Conservation (phyloP, 1,140 invertebrate species). For the Rhagoletis zephyria region DNA sequence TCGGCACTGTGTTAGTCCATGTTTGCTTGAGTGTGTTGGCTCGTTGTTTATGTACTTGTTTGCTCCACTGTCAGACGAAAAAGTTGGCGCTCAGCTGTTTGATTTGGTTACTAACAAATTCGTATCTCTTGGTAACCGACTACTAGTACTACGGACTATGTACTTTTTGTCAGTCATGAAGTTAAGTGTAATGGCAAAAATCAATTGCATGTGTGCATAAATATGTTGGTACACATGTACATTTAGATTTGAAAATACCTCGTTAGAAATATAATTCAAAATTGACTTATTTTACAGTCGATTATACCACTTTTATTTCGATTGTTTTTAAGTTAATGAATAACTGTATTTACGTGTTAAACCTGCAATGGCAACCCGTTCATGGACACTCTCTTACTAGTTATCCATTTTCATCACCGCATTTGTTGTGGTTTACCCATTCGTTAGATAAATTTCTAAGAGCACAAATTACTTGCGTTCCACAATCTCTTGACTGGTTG, state of each 20-base stretch:
- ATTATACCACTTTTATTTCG: too few relatives aligned
- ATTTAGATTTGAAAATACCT: too few relatives aligned
- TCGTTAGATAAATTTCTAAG: slow-evolving; percentile 34
- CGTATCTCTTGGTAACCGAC: slow-evolving; percentile 17
- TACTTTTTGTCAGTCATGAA: background rate
- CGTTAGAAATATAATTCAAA: too few relatives aligned
- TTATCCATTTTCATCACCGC: slow-evolving; percentile 7
- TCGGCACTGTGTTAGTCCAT: background rate
- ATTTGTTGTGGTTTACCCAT: slow-evolving; percentile 45
- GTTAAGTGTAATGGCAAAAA: background rate
- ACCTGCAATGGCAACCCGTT: slow-evolving; percentile 11
- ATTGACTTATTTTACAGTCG: background rate
- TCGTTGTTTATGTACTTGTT: background rate
- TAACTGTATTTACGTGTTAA: background rate
- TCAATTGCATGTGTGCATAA: too few relatives aligned
- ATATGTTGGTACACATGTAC: too few relatives aligned
- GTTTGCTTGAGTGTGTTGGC: background rate
- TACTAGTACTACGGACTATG: background rate
- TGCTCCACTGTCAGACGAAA: background rate
- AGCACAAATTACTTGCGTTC: slow-evolving; percentile 12
- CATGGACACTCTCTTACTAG: background rate
- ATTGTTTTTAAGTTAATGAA: too few relatives aligned
- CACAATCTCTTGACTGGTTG: slow-evolving; percentile 35
- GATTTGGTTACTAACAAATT: background rate
- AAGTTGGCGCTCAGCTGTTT: slow-evolving; percentile 47